phyloP scores from a whole-genome alignment of 2,888 invertebrate genomes.

The Piscicola geometra region DNA sequence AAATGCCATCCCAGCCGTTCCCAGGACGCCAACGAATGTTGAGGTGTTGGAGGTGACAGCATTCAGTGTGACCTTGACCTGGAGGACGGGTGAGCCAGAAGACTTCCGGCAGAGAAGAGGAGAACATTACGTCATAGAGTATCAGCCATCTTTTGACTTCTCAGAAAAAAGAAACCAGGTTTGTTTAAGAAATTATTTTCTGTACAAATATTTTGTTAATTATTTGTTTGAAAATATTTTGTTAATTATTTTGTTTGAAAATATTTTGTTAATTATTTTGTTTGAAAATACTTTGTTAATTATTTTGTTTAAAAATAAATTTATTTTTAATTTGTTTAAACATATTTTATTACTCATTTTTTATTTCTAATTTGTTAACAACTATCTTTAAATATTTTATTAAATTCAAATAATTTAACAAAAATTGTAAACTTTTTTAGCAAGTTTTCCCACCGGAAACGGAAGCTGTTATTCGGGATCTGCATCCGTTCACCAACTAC shows the following conservation, averaged over 20 bases:
- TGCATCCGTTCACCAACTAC: conserved; percentile 91
- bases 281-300: no score
- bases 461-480: conserved; percentile 73
- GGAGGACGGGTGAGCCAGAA: conserved; percentile 62
- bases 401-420: no score
- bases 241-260: no score
- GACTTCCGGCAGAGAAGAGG: conserved; percentile 57
- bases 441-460: conserved; percentile 57
- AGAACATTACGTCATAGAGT: conserved; percentile 92
- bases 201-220: no score
- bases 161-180: neutral
- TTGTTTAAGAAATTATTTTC: no score
- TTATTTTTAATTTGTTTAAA: neutral
- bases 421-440: neutral
- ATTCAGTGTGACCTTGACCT: conserved; percentile 82
- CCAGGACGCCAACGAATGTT: conserved; percentile 82
- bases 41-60: conserved; percentile 87
- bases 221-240: no score
- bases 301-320: no score
- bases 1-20: conserved; percentile 74
- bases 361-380: no score
- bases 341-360: neutral
- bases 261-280: no score
- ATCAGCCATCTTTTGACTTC: conserved; percentile 69
- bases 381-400: no score